These are phyloP conservation scores for Heliopora coerulea DNA, from an alignment of 92 coral and sea anemone species.

Conservation along the genomic window DNA sequence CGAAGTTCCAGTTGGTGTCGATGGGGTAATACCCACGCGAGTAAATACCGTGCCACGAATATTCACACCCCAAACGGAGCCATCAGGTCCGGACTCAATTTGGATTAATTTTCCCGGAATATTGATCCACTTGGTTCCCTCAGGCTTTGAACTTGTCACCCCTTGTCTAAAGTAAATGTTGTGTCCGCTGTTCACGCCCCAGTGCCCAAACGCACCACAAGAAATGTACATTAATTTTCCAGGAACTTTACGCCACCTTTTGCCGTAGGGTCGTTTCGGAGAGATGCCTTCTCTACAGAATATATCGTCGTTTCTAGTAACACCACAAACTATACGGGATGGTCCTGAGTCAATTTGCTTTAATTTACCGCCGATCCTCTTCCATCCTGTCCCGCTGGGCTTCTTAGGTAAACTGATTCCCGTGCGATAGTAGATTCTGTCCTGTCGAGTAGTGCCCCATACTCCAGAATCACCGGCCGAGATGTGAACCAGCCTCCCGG, in stretches of 20 bases:
- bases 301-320: not conserved
- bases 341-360: slow-evolving; percentile 29
- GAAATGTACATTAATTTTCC: slow-evolving; percentile 28
- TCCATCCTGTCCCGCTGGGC: slow-evolving; percentile 23
- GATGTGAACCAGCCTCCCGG: slow-evolving; percentile 2
- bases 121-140: slow-evolving; percentile 27
- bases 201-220: slow-evolving; percentile 21
- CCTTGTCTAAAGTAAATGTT: slow-evolving; percentile 24
- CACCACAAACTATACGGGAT: slow-evolving; percentile 24
- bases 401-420: not conserved
- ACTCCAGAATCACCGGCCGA: slow-evolving; percentile 6
- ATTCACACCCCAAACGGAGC: slow-evolving; percentile 33
- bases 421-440: slow-evolving; percentile 7
- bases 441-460: slow-evolving; percentile 1
- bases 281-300: not conserved
- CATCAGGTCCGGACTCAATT: slow-evolving; percentile 31
- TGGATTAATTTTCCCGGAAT: slow-evolving; percentile 11
- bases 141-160: not conserved
- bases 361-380: not conserved
- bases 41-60: not conserved
- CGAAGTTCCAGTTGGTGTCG: slow-evolving; percentile 1
- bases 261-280: not conserved
- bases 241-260: not conserved
- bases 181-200: slow-evolving; percentile 16
- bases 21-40: not conserved